A percentile compares a stretch with the other conserved stretches of the same genome.
Conservation (phyloP, 2,797 vertebrate species). For the Aldrovandia affinis region DNA sequence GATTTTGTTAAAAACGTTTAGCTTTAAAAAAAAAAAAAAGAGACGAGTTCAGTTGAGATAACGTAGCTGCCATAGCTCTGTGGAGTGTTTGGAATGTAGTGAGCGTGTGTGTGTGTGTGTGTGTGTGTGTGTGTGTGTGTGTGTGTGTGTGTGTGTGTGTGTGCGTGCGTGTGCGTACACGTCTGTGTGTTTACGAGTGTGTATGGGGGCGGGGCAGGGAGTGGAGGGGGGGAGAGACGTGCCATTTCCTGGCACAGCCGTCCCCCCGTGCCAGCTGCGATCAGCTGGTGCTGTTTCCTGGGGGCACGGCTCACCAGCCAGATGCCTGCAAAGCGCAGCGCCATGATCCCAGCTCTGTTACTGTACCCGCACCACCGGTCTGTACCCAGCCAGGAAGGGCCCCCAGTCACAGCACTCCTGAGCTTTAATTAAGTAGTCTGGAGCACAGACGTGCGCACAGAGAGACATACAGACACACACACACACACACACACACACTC, state of each 20-base stretch:
- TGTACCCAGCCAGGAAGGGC: constrained; percentile 58
- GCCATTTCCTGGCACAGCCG: constrained; percentile 67
- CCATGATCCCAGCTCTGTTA: constrained; percentile 72
- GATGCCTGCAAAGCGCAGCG: constrained; percentile 70
- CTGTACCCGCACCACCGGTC: constrained; percentile 68
- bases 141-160: background rate
- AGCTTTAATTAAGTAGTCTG: constrained; percentile 17
- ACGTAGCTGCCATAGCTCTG: background rate
- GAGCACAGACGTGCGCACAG: constrained; percentile 4
- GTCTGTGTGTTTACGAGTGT: constrained; percentile 26
- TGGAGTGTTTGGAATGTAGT: background rate
- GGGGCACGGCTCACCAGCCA: constrained; percentile 55
- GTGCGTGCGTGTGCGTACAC: constrained; percentile 30
- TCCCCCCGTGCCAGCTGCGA: constrained; percentile 70
- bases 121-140: constrained; percentile 32
- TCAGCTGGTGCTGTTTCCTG: constrained; percentile 72
- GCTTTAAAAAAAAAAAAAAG: background rate
- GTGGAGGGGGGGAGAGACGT: constrained; percentile 53
- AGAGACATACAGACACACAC: constrained; percentile 39
- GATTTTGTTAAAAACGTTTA: background rate
- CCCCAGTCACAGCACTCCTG: constrained; percentile 32
- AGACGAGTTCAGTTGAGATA: background rate
- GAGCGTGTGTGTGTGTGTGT: constrained; percentile 19
- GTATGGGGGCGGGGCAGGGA: constrained; percentile 29
- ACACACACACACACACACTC: constrained; percentile 41